Base-by-base conservation (phyloP, 2,113 vertebrate species). In the Sapayoa aenigma region DNA sequence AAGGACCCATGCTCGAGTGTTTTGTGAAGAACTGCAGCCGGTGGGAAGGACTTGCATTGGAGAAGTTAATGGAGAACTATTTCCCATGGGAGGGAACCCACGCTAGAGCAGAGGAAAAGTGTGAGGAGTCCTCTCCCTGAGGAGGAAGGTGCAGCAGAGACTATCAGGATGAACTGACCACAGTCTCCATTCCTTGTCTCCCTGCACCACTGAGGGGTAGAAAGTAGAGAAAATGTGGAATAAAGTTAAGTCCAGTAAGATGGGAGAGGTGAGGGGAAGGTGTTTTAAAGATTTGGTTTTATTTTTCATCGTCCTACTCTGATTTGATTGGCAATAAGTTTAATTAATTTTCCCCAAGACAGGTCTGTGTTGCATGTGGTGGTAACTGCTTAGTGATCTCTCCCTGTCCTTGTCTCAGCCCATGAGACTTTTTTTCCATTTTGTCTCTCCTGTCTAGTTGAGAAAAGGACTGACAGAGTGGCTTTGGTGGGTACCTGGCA, bases 21-120 rank as follows among this genome's bases (percentile, higher is more conserved):
- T 22, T 35, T 41, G 46, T 60, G 39, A 25, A 41, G n/a, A 75
- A 30, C 39, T 62, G 39, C 24, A 89, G 16, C 17, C 25, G 23
- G 9, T 49, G 9, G 41, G 14, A 68, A 42, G 63, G 31, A 55
- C 7, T 15, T 0, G 0, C 63, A 24, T 10, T 55, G 47, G 12
- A 62, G 30, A 63, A 42, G 17, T 56, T 76, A 49, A 18, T 76
- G 41, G 25, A 55, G 41, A 62, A 5, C 33, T 21, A 0, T 69
- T 77, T 84, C 35, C 25, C 1, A 3, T 35, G 41, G 41, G 55
- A 55, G 60, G 9, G 30, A 49, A 42, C 41, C 55, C 31, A 62
- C 25, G 56, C 9, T 37, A 10, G 12, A 63, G 22, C 12, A 63
- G 9, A 6, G 14, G 5, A 69, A 55, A 41, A 49, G 5, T 49